These are phyloP conservation scores for Alentia gelatinosa DNA, from an alignment of 2,888 invertebrate genomes.

Conservation along the genomic window DNA sequence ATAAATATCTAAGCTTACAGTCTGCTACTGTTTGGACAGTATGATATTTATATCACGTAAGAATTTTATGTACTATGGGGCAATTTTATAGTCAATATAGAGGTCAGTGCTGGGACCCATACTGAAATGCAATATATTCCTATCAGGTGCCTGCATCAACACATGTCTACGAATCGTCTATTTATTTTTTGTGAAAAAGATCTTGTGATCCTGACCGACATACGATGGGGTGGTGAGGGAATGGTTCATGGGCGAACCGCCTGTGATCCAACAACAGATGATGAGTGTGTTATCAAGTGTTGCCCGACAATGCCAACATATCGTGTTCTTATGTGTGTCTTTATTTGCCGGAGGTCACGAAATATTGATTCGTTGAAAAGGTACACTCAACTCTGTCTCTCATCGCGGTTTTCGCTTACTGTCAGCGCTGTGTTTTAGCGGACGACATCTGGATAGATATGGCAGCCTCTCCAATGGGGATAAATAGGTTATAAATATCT, in stretches of 20 bases:
- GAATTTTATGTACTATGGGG: background rate
- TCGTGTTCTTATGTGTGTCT: background rate
- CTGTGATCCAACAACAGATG: too few species aligned
- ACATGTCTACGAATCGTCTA: background rate
- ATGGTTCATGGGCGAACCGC: background rate
- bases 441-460: too few species aligned
- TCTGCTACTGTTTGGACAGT: too few species aligned
- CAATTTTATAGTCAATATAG: background rate
- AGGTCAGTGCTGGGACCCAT: background rate
- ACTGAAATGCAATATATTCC: background rate
- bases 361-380: constrained; percentile 9
- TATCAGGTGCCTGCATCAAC: background rate
- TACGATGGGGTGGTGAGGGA: background rate
- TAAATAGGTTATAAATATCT: too few species aligned
- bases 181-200: background rate
- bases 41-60: background rate
- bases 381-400: background rate
- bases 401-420: too few species aligned
- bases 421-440: too few species aligned
- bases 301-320: background rate
- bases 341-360: background rate
- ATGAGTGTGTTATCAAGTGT: background rate
- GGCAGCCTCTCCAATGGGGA: too few species aligned
- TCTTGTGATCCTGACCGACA: background rate
- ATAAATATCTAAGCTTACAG: too few species aligned